Conservation (phyloP, 2,113 vertebrate genomes). For the Hippocampus barbouri region DNA sequence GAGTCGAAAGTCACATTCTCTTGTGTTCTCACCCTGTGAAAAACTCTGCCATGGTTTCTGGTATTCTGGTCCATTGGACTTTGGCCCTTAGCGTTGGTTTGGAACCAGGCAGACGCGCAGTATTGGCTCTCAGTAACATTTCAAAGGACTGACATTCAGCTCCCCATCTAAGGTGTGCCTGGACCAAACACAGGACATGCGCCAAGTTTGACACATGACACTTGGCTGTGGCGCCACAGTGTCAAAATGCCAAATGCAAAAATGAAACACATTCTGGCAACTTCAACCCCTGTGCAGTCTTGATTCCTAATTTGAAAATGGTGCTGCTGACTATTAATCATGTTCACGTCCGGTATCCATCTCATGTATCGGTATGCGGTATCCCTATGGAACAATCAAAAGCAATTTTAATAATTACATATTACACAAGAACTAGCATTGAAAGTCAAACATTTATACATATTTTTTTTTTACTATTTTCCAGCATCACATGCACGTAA, state of each 20-base stretch:
- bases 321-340: not conserved
- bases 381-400: not conserved
- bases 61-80: constrained; percentile 59
- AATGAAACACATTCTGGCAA: not conserved
- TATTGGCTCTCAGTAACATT: constrained; percentile 46
- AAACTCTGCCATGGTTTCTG: constrained; percentile 40
- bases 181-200: constrained; percentile 33
- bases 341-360: not conserved
- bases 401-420: not conserved
- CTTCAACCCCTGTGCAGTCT: not conserved
- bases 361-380: no score
- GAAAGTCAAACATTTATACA: not conserved
- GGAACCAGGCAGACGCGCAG: constrained; percentile 29
- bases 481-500: no score
- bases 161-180: constrained; percentile 71
- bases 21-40: constrained; percentile 49
- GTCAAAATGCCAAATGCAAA: not conserved
- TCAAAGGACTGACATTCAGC: constrained; percentile 71
- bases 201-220: constrained; percentile 9
- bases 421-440: not conserved
- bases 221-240: not conserved
- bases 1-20: not conserved
- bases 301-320: not conserved
- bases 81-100: constrained; percentile 49
- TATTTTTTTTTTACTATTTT: not conserved